Percentiles rank a stretch among this genome's conserved stretches.
phyloP scores from a whole-genome alignment of 2,888 invertebrate species.

The Lumbricus terrestris region DNA sequence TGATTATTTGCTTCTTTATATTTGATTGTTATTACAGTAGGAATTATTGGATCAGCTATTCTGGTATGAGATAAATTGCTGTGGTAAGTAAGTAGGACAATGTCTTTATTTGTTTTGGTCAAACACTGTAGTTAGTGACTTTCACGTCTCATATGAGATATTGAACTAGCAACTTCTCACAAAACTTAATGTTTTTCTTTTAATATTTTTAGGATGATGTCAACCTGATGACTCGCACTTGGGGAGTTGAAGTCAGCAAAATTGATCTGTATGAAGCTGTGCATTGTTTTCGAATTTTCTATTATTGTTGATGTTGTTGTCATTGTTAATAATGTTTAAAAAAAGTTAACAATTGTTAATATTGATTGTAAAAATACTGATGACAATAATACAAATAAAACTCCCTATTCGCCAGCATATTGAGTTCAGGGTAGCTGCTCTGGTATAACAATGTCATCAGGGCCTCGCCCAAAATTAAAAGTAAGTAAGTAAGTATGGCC shows the following conservation, averaged over 20 bases:
- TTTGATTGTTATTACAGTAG: not conserved
- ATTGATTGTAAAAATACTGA: not conserved
- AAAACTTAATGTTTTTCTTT: not conserved
- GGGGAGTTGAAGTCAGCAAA: constrained; percentile 57
- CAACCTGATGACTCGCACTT: constrained; percentile 51
- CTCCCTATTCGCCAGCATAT: too few relatives aligned
- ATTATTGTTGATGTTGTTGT: not conserved
- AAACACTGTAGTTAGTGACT: not conserved
- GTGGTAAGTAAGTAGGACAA: not conserved
- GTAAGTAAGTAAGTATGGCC: too few relatives aligned
- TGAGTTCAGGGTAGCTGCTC: too few relatives aligned
- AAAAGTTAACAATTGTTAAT: not conserved
- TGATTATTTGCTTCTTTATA: not conserved
- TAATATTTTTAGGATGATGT: constrained; percentile 50
- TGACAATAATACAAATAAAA: not conserved
- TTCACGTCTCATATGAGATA: not conserved
- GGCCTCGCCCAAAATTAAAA: too few relatives aligned
- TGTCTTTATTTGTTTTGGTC: not conserved
- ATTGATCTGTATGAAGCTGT: constrained; percentile 52
- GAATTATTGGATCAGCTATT: not conserved
- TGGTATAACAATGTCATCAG: too few relatives aligned
- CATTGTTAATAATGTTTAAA: not conserved
- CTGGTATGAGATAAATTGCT: too few relatives aligned
- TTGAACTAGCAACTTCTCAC: not conserved
- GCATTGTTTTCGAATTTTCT: constrained; percentile 36